Percentiles rank a stretch among this genome's conserved stretches.
phyloP scores from a whole-genome alignment of 2,797 vertebrate genomes.

The Carcharodon carcharias region DNA sequence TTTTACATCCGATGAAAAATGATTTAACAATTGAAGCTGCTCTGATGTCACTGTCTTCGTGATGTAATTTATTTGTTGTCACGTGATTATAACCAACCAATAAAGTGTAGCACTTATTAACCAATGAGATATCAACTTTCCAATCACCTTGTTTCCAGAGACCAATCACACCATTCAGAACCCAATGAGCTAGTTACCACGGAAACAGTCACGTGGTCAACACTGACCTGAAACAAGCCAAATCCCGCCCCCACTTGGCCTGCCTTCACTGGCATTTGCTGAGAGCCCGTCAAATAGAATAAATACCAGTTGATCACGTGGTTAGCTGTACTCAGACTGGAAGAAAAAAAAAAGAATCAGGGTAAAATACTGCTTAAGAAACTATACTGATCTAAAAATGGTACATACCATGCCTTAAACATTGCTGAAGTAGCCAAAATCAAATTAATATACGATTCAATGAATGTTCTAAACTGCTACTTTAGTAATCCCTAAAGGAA shows the following conservation, averaged over 20 bases:
- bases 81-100: not conserved
- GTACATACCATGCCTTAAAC: not conserved
- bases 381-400: not conserved
- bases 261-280: not conserved
- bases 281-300: not conserved
- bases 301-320: not conserved
- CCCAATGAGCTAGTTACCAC: not conserved
- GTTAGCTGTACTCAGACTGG: not conserved
- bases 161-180: conserved; percentile 27
- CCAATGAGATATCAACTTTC: not conserved
- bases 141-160: not conserved
- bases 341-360: not conserved
- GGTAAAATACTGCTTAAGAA: not conserved
- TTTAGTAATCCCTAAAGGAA: not conserved
- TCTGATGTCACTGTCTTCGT: not conserved
- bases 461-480: not conserved
- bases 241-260: not conserved
- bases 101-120: not conserved
- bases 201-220: not conserved
- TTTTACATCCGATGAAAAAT: not conserved
- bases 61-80: not conserved
- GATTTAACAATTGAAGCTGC: not conserved
- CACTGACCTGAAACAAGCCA: not conserved
- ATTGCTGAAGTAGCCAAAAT: not conserved
- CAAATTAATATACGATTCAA: not conserved